phyloP scores from a whole-genome alignment of 2,797 vertebrate species.

The Antrozous pallidus region DNA sequence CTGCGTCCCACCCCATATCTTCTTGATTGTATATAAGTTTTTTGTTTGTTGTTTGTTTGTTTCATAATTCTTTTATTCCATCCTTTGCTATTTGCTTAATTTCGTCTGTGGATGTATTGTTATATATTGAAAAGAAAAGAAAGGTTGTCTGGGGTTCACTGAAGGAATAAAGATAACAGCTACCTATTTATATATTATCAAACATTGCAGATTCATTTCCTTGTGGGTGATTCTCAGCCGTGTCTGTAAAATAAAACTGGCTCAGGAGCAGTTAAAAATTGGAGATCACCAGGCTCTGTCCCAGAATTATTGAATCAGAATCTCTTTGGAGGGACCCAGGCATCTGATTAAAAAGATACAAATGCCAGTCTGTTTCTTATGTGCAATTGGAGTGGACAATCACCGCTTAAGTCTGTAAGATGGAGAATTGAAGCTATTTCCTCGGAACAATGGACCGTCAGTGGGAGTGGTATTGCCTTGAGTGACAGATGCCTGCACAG shows the following conservation, averaged over 20 bases:
- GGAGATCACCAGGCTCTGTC: neutral
- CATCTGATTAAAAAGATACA: neutral
- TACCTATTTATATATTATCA: no score
- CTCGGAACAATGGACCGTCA: neutral
- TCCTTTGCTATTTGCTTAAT: neutral
- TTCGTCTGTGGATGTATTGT: neutral
- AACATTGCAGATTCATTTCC: neutral
- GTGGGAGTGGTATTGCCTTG: neutral
- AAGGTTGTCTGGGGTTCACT: neutral
- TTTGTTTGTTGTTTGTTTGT: neutral
- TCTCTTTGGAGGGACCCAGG: neutral
- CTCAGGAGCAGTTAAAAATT: neutral
- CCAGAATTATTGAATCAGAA: neutral
- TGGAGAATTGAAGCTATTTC: neutral
- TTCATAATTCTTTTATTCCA: neutral
- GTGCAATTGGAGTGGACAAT: neutral
- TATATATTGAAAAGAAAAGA: neutral
- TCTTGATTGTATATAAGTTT: neutral
- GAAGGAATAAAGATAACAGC: neutral
- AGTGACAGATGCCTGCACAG: neutral
- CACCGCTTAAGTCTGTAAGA: neutral
- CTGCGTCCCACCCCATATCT: neutral
- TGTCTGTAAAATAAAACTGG: neutral
- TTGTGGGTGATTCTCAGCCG: neutral
- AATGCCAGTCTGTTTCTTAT: neutral